Base-by-base conservation (phyloP, 2,888 invertebrate species). In the Eurytoma californica region DNA sequence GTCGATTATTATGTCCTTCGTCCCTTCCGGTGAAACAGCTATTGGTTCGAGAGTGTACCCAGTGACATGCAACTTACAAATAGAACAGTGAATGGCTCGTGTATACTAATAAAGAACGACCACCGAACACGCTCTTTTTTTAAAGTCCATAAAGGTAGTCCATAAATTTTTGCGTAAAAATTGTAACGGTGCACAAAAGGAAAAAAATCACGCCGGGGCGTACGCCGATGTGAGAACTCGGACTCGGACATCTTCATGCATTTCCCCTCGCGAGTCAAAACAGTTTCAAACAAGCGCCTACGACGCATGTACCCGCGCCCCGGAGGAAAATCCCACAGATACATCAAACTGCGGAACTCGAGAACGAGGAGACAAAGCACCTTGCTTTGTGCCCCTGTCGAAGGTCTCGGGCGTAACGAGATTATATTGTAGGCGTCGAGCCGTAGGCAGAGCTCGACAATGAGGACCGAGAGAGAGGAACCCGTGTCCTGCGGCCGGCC, bases 361-460 rank as follows among this genome's bases (percentile, higher is more conserved):
- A 65, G n/a, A 47, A 20, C 4, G 47, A 39, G 51, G 60, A 83
- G 84, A 88, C 86, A 86, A 88, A 86, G 86, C 88, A 89, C 88
- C 88, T 88, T 88, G 87, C 88, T 86, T 88, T 88, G 88, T 88
- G 75, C 72, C 70, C 79, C 84, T 85, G 87, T 88, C 87, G 86
- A 88, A 87, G 70, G 53, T 83, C 82, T 83, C 82, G 82, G 84
- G 83, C 84, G 85, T 89, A 89, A 88, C 88, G 88, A 89, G 88
- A 89, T 89, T 88, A 39, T 39, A 89, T 87, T 87, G 88, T 88
- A 86, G 86, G 88, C 88, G 88, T 88, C 53, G 60, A 72, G 16
- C 30, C 49, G n/a, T 47, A 39, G 39, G 39, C 39, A 9, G 0
- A 39, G 39, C 39, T 39, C 9, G 39, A 60, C 51, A 68, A 28